Base-by-base conservation (phyloP, 2,797 vertebrate species). In the Hemibagrus guttatus region DNA sequence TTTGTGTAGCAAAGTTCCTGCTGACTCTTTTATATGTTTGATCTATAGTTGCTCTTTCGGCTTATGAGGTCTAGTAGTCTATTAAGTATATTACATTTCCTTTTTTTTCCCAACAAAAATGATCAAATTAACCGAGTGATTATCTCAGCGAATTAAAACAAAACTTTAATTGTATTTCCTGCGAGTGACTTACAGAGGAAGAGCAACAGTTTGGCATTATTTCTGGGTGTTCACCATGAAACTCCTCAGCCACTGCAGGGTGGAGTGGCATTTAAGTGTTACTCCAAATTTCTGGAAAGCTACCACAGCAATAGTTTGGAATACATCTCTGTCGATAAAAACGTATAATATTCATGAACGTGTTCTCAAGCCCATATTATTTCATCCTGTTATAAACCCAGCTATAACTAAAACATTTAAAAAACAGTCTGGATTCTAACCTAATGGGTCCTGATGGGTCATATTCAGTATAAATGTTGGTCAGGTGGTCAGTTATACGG, bases 111-210 rank as follows among this genome's bases (percentile, higher is more conserved):
- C 59, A 52, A 66, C 58, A 85, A 89, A 52, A 85, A 42, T 54
- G 79, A 89, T 89, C 78, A 35, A 85, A 76, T 85, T 82, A 92
- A 89, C 91, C 90, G 28, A 87, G 89, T 91, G 91, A 95, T 95
- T 93, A 93, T 93, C 90, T 88, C 86, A 91, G 88, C 83, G 88
- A 76, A 91, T 86, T 71, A 81, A 87, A 87, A 84, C 56, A 84
- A 93, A 91, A 90, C 90, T 87, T 91, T 93, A 93, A 95, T 94
- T 92, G 87, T 4, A 95, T 95, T 94, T 95, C 92, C 94, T 90
- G 90, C 89, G 88, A 86, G 87, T 87, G 87, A 92, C 88, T 90
- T 80, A 69, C 79, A 26, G 84, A 88, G 90, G 86, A 91, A 87
- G 89, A 91, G 92, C 87, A 92, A 85, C 91, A 90, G 90, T 92